Evolutionary conservation across 2,888 invertebrate genomes (phyloP), one percentile per base, ranked within the genome.

Genomic region (Drosophila glabriapex): DNA sequence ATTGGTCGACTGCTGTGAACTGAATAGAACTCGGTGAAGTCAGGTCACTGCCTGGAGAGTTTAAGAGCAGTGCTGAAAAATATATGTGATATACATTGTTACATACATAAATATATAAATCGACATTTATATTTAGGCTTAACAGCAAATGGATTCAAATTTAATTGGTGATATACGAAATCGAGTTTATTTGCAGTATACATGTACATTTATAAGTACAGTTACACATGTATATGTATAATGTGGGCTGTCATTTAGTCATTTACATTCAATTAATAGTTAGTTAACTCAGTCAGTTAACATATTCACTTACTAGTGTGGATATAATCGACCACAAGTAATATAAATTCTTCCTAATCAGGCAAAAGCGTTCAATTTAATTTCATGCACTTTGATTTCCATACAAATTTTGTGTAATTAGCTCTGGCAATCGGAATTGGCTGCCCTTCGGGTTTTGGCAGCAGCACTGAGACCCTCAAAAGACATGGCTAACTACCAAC

Each of bases 381-480:
- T 67, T 60, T 39, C 22, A 33, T 49, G 52, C 67, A 73, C 31
- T 68, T 73, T 46, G 65, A 53, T 61, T 41, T 65, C 55, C 50
- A 70, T 55, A 70, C 37, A 71, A 63, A 71, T 66, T 62, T 60
- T 66, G 73, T 66, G 68, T 68, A 82, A 73, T 82, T 71, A 79
- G 49, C 58, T 55, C 61, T 50, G 55, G 55, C 74, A 46, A 59
- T 79, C 61, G 58, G 59, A 62, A 29, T 80, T 84, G 86, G 83
- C 78, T 89, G 85, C 87, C 85, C 85, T 89, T 85, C 89, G 85
- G 85, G 85, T 81, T 85, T 85, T 76, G 33, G 62, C 37, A 59
- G 58, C 33, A 64, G 10, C 37, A n/a, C 16, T 58, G 39, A 53
- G 50, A 59, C 80, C 82, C 78, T 74, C 74, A 29, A 68, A 79